Base-by-base conservation (phyloP, 2,888 invertebrate species). In the Eubasilissa splendida region DNA sequence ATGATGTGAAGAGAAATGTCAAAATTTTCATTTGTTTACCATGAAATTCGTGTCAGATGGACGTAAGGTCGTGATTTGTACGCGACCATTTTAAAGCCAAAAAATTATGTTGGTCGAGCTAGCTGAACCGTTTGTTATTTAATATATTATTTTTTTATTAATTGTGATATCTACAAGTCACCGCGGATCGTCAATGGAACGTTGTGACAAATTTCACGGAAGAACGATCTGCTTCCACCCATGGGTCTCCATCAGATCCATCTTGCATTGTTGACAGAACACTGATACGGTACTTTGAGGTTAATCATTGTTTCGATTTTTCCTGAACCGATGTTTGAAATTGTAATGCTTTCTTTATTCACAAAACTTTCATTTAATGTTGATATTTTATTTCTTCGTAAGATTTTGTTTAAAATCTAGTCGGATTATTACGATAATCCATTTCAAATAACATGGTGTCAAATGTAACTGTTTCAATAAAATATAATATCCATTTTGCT, bases 41-140 rank as follows among this genome's bases (percentile, higher is more conserved):
- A 81, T 77, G 77, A 78, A 77, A 81, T 77, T 81, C 77, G 80
- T 81, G 80, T 77, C 80, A 81, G 74, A 81, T 73, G 75, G 74
- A 74, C 58, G 42, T 42, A 42, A 78, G 73, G 73, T 73, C 74
- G 75, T 56, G 79, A 71, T 71, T 78, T 59, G 77, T 77, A 77
- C 75, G 77, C 80, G 77, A 81, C 80, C 80, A 81, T 81, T 78
- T 81, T 81, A 78, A 80, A 77, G 63, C 65, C 74, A 59, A 50
- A 60, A 76, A 50, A 76, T 77, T 71, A 10, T 71, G 71, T 53
- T 22, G 70, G 22, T 10, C 71, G 54, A 52, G 71, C 53, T 54
- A 71, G 53, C 52, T 71, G 63, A 54, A 78, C 71, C 78, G 78
- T 73, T 78, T 78, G 78, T 78, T 73, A 70, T 78, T 78, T 78